A percentile compares a stretch with the other conserved stretches of the same genome.
These are phyloP conservation scores for Drosophila neonasuta DNA, from an alignment of 2,888 invertebrate species.

Conservation along the genomic window DNA sequence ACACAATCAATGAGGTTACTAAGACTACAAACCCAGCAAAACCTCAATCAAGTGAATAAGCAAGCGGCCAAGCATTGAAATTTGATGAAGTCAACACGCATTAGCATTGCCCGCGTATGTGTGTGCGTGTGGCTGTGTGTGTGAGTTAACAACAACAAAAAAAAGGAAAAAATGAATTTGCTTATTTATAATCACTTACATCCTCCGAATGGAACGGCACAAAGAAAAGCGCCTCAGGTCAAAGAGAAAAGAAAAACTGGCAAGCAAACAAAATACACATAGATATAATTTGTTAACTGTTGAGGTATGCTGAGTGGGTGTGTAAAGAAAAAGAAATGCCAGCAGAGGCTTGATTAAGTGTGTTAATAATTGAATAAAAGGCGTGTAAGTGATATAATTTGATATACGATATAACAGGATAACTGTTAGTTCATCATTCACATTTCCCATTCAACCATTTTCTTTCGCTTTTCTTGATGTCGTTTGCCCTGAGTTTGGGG, in stretches of 20 bases:
- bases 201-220: conserved; percentile 55
- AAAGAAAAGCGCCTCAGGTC: conserved; percentile 32
- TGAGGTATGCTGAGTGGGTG: neutral
- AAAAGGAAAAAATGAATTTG: conserved; percentile 38
- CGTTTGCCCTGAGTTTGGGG: conserved; percentile 11
- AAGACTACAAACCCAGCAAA: neutral
- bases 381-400: no score
- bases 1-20: conserved; percentile 66
- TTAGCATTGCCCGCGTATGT: conserved; percentile 37
- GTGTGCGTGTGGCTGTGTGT: conserved; percentile 10
- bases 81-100: conserved; percentile 59
- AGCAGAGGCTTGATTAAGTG: no score
- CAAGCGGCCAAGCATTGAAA: conserved; percentile 61
- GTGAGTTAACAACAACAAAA: conserved; percentile 28
- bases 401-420: neutral
- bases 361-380: no score
- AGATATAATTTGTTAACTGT: conserved; percentile 23
- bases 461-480: neutral
- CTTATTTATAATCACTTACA: conserved; percentile 75
- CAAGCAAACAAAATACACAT: conserved; percentile 29
- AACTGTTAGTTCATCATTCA: neutral
- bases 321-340: neutral
- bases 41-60: conserved; percentile 52
- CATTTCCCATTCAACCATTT: no score
- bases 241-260: conserved; percentile 19